Conservation (phyloP, 2,888 invertebrate genomes). For the Campoplex nolae region DNA sequence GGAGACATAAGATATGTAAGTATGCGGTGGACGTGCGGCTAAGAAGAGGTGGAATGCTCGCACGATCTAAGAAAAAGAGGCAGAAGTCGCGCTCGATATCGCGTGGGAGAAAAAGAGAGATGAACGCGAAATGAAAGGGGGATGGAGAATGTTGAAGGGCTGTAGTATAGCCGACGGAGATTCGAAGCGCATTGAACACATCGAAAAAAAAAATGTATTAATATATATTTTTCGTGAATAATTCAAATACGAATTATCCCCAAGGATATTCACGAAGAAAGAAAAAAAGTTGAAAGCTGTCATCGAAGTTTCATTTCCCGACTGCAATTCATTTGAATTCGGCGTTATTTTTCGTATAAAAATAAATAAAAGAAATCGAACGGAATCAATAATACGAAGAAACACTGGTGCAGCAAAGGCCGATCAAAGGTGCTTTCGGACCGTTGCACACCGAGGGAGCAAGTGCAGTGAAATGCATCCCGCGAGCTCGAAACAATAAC, state of each 20-base stretch:
- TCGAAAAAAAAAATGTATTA: background rate
- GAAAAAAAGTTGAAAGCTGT: too few species aligned
- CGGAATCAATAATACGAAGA: constrained; percentile 20
- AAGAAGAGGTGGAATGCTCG: constrained; percentile 75
- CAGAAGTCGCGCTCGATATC: constrained; percentile 38
- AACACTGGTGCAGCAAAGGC: constrained; percentile 27
- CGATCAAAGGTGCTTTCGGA: constrained; percentile 29
- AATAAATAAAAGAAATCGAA: background rate
- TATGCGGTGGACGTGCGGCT: constrained; percentile 76
- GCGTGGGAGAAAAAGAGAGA: constrained; percentile 65
- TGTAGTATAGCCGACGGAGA: background rate
- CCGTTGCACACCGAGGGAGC: constrained; percentile 10
- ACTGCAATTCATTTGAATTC: too few species aligned
- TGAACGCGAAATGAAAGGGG: constrained; percentile 46
- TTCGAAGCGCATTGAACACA: background rate
- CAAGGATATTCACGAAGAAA: background rate
- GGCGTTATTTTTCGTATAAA: background rate
- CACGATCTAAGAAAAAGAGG: constrained; percentile 71
- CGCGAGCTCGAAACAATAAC: constrained; percentile 73
- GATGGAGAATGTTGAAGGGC: constrained; percentile 34
- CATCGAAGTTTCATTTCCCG: too few species aligned
- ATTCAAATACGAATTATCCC: background rate
- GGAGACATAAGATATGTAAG: constrained; percentile 74
- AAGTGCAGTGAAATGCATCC: constrained; percentile 42
- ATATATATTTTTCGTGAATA: background rate